Conservation (phyloP, 1,140 invertebrate genomes). For the Phocides pigmalion region DNA sequence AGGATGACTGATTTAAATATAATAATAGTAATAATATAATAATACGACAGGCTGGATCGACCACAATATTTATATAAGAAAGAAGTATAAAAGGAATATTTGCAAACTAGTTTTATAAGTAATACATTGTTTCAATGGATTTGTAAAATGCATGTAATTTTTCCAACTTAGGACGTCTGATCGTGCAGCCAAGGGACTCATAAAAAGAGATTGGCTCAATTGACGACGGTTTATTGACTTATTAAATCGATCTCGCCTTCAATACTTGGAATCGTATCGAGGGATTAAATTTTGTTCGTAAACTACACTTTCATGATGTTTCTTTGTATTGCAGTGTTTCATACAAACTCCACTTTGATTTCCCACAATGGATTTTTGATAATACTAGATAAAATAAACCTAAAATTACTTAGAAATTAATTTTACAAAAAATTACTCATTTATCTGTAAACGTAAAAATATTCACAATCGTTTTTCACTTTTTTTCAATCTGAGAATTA, state of each 20-base stretch:
- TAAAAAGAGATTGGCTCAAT: constrained; percentile 73
- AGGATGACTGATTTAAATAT: too few relatives aligned
- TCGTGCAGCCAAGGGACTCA: constrained; percentile 59
- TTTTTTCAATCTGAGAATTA: too few relatives aligned
- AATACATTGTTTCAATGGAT: constrained; percentile 6
- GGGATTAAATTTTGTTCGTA: constrained; percentile 29
- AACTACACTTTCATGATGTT: constrained; percentile 21
- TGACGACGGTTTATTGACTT: constrained; percentile 69
- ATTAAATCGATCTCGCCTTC: constrained; percentile 68
- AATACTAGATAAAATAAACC: too few relatives aligned
- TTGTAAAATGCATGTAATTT: constrained; percentile 25
- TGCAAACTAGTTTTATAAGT: neutral
- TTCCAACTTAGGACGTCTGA: constrained; percentile 41
- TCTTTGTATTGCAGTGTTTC: neutral
- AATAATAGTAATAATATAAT: too few relatives aligned
- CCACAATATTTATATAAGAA: too few relatives aligned
- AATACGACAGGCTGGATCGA: too few relatives aligned
- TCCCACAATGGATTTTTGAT: too few relatives aligned
- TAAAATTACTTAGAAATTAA: too few relatives aligned
- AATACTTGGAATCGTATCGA: constrained; percentile 44
- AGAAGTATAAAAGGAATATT: neutral
- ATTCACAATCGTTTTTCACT: too few relatives aligned
- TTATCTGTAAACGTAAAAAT: too few relatives aligned
- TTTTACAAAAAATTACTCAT: too few relatives aligned
- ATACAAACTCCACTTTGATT: neutral